Conservation (phyloP, 2,888 invertebrate genomes). For the Dendrolimus houi region DNA sequence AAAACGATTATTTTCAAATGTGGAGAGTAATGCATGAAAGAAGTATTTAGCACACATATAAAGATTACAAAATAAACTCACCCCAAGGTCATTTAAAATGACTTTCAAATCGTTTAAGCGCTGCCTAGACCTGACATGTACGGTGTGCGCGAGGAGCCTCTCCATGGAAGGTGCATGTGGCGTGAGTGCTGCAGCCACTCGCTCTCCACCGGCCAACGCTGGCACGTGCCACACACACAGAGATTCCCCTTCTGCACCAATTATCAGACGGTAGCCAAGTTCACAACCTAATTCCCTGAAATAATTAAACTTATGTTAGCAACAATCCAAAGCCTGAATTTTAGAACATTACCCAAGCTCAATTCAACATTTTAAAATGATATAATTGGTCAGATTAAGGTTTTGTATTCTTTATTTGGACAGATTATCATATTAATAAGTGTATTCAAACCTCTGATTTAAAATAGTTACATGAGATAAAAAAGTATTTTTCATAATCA, state of each 20-base stretch:
- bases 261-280: slow-evolving; percentile 90
- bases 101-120: slow-evolving; percentile 89
- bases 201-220: slow-evolving; percentile 70
- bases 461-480: too few relatives aligned
- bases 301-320: neutral
- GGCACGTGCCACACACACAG: slow-evolving; percentile 78
- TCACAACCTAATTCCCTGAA: slow-evolving; percentile 86
- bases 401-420: too few relatives aligned
- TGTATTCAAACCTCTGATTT: too few relatives aligned
- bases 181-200: slow-evolving; percentile 83
- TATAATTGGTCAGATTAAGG: too few relatives aligned
- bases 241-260: slow-evolving; percentile 85
- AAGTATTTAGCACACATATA: too few relatives aligned
- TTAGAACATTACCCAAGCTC: too few relatives aligned
- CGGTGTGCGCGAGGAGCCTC: slow-evolving; percentile 94
- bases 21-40: too few relatives aligned
- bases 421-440: too few relatives aligned
- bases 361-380: too few relatives aligned
- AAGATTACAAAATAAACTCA: slow-evolving; percentile 18
- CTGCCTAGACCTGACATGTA: slow-evolving; percentile 93
- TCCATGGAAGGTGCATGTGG: slow-evolving; percentile 97
- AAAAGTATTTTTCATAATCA: too few relatives aligned
- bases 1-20: too few relatives aligned
- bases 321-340: too few relatives aligned
- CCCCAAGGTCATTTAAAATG: slow-evolving; percentile 80